Evolutionary conservation across 2,888 invertebrate species (phyloP).

Genomic region (Cloeon dipterum): DNA sequence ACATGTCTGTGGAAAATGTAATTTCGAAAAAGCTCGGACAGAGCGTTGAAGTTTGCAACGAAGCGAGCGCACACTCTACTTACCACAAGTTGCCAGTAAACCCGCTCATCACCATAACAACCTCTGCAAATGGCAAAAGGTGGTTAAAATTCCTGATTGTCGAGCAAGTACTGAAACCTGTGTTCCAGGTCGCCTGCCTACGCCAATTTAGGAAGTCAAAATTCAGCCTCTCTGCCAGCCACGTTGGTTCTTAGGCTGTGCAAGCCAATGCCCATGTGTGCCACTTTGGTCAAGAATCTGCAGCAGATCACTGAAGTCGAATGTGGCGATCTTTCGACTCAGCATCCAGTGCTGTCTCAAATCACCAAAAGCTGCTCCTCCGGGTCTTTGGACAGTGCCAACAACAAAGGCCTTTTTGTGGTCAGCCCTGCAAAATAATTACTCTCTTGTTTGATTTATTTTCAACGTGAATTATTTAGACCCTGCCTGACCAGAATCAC

Average conservation of each 20-base stretch:
- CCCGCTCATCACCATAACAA: conserved; percentile 37
- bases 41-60: conserved; percentile 73
- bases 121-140: conserved; percentile 27
- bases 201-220: conserved; percentile 52
- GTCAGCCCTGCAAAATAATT: conserved; percentile 26
- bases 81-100: conserved; percentile 56
- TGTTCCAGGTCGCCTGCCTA: conserved; percentile 56
- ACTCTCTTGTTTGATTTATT: conserved; percentile 2
- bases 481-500: conserved; percentile 78
- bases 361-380: conserved; percentile 58
- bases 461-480: conserved; percentile 26
- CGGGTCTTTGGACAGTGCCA: conserved; percentile 44
- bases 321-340: conserved; percentile 26
- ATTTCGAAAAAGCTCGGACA: conserved; percentile 49
- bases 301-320: conserved; percentile 33
- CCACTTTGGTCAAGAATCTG: conserved; percentile 45
- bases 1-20: conserved; percentile 43
- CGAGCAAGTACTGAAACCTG: background rate
- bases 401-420: conserved; percentile 62
- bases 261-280: conserved; percentile 67
- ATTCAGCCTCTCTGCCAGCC: conserved; percentile 77
- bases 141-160: conserved; percentile 15
- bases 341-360: conserved; percentile 45
- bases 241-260: conserved; percentile 67
- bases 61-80: conserved; percentile 45